phyloP scores from a whole-genome alignment of 2,113 vertebrate genomes.

The Gobio gobio region DNA sequence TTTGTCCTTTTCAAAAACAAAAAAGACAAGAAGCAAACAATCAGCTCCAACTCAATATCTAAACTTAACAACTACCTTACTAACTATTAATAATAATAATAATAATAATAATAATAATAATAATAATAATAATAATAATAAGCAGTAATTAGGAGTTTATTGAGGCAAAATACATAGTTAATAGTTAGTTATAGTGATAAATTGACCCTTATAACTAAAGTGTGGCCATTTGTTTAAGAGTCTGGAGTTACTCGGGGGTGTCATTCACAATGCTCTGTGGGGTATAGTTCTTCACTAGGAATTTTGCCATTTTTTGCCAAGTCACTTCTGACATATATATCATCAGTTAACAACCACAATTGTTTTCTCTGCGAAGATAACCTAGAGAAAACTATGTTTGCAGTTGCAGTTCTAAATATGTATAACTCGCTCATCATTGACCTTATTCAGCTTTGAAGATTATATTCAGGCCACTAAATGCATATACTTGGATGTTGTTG shows the following conservation, averaged over 20 bases:
- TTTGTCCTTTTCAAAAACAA: not conserved
- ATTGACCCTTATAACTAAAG: too few relatives aligned
- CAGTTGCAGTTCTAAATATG: not conserved
- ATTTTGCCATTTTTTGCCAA: not conserved
- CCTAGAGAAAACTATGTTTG: not conserved
- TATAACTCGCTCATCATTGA: not conserved
- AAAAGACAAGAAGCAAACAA: not conserved
- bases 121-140: too few relatives aligned
- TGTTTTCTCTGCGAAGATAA: not conserved
- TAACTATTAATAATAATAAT: too few relatives aligned
- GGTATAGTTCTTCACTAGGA: not conserved
- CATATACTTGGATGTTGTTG: not conserved
- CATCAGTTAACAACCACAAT: not conserved
- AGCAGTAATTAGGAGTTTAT: too few relatives aligned
- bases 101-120: too few relatives aligned
- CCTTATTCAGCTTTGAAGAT: not conserved
- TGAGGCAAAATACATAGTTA: too few relatives aligned
- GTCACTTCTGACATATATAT: not conserved
- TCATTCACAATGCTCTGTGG: not conserved
- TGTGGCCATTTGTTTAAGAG: too few relatives aligned
- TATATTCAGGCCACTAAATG: not conserved
- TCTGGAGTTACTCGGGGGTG: not conserved
- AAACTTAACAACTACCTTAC: too few relatives aligned
- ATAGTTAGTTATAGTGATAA: too few relatives aligned
- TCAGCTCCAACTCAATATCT: not conserved